Conservation (phyloP, 2,888 invertebrate genomes). For the Creontiades dilutus region DNA sequence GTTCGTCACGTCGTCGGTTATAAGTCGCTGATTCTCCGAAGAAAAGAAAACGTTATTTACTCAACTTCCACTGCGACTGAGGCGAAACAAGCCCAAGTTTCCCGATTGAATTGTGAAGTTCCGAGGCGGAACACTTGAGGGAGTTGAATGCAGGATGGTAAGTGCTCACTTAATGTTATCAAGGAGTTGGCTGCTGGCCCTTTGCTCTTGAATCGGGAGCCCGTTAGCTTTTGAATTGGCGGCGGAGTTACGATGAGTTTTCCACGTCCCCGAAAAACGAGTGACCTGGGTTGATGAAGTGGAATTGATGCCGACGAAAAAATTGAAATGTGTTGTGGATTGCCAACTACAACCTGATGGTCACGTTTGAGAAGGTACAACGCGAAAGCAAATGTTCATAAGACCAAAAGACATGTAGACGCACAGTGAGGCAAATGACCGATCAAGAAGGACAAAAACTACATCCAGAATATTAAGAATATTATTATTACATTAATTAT, state of each 20-base stretch:
- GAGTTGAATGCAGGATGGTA: constrained; percentile 5
- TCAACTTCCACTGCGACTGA: not conserved
- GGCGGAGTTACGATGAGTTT: not conserved
- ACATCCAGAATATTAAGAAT: no score
- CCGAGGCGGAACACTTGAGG: not conserved
- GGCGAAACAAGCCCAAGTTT: not conserved
- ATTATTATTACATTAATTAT: no score
- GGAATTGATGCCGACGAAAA: no score
- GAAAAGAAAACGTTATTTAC: constrained; percentile 9
- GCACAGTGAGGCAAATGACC: no score
- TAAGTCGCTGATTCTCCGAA: not conserved
- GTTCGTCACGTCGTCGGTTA: no score
- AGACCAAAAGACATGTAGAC: no score
- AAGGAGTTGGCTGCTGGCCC: not conserved
- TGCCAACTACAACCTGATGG: no score
- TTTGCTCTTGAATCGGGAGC: not conserved
- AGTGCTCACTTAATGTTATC: constrained; percentile 8
- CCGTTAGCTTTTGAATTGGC: not conserved
- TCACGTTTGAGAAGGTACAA: no score
- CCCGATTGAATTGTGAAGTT: constrained; percentile 6
- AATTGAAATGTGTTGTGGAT: no score
- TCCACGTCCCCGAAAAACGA: not conserved
- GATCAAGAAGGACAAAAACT: no score
- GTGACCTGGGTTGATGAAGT: no score
- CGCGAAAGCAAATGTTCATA: no score